A percentile compares a stretch with the other conserved stretches of the same genome.
Conservation (phyloP, 2,113 vertebrate species). For the Oreocharis arfaki region DNA sequence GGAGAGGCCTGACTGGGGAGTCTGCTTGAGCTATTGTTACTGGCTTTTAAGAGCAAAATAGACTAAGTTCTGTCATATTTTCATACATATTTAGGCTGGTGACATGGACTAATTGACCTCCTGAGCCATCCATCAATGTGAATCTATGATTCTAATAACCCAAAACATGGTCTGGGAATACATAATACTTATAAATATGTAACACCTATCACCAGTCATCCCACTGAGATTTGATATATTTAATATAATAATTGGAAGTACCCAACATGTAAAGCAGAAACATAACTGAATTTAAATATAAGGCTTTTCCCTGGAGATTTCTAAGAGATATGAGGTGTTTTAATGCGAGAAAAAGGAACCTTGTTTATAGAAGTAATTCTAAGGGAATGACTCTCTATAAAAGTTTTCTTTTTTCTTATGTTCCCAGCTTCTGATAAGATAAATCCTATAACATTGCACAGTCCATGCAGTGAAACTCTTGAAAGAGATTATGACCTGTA, state of each 20-base stretch:
- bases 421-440: not conserved
- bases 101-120: not conserved
- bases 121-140: not conserved
- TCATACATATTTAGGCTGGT: not conserved
- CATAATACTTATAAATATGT: slow-evolving; percentile 16
- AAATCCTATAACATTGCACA: not conserved
- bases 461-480: not conserved
- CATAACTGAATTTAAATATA: not conserved
- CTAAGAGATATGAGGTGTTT: not conserved
- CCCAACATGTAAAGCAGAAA: not conserved
- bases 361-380: not conserved
- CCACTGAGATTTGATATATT: not conserved
- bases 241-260: slow-evolving; percentile 7
- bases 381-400: not conserved
- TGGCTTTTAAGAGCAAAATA: not conserved
- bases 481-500: not conserved
- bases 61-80: not conserved
- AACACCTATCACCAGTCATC: not conserved
- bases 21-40: not conserved
- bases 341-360: not conserved
- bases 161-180: not conserved
- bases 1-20: not conserved
- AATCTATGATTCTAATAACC: not conserved
- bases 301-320: not conserved
- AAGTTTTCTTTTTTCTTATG: not conserved